Conservation (phyloP, 2,797 vertebrate genomes). For the Eupleurogrammus muticus region DNA sequence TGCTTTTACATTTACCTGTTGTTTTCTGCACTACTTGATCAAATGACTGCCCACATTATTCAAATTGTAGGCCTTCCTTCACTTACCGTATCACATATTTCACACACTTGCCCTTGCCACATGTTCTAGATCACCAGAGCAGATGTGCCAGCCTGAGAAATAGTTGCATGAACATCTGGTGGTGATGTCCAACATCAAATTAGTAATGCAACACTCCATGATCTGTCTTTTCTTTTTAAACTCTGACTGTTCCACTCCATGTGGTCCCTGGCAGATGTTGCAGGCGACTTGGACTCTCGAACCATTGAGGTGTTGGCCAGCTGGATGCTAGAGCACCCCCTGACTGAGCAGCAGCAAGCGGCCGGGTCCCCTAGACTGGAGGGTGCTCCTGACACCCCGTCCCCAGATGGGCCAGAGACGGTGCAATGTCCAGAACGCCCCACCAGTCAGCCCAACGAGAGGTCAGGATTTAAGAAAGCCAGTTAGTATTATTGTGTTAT, state of each 20-base stretch:
- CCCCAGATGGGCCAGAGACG: conserved; percentile 85
- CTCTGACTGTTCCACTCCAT: conserved; percentile 54
- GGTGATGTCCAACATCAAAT: conserved; percentile 41
- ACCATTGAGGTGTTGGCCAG: conserved; percentile 87
- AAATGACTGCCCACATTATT: neutral
- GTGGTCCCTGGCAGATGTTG: conserved; percentile 78
- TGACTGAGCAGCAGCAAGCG: conserved; percentile 81
- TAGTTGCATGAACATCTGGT: conserved; percentile 22
- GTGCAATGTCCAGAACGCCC: conserved; percentile 85
- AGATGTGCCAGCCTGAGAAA: conserved; percentile 29
- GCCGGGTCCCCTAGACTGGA: conserved; percentile 61
- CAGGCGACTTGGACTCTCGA: conserved; percentile 85
- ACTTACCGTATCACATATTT: conserved; percentile 15
- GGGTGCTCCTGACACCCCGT: conserved; percentile 74
- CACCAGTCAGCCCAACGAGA: conserved; percentile 81
- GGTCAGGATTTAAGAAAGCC: conserved; percentile 59
- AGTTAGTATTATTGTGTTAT: neutral
- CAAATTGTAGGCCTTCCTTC: neutral
- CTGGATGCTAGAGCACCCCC: conserved; percentile 89
- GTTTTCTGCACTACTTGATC: conserved; percentile 9
- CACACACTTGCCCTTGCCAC: neutral
- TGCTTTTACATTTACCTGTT: conserved; percentile 20
- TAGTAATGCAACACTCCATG: conserved; percentile 27
- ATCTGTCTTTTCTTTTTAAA: conserved; percentile 51
- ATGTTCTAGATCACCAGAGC: conserved; percentile 5